Evolutionary conservation across 2,888 invertebrate genomes (phyloP), one percentile per base, ranked within the genome.

Genomic region (Drosophila multiciliata): DNA sequence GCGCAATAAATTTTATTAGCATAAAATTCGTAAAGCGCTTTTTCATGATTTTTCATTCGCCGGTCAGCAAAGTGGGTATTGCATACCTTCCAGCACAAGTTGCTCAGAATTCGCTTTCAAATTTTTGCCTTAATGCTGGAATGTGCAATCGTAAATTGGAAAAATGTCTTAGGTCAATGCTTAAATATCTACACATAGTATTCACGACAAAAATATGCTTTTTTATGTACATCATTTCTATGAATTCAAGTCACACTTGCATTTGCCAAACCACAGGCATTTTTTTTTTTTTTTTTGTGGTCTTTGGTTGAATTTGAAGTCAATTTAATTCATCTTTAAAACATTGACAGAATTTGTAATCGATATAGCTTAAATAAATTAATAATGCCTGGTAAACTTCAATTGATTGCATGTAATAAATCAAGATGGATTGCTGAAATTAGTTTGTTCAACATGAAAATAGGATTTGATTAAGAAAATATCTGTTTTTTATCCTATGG

Each of bases 1-100:
- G 12, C 40, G 78, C 66, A 62, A 69, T 73, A 77, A 67, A 84
- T 72, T 89, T 87, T 80, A 84, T 89, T 87, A 82, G 80, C 85
- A 82, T 73, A 73, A 78, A 80, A 82, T 82, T 80, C 74, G 64
- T 73, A 72, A 80, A 76, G 61, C 73, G 66, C 57, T 82, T 74
- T 53, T 75, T 58, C 36, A 45, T 68, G 78, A 55, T 73, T 79
- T 74, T 82, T 68, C 66, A 32, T 66, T 66, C 68, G 55, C 20
- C 33, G 78, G 83, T 67, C 80, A 80, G 63, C 60, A 60, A 48
- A 17, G 50, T 70, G 57, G 35, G 60, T 65, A 53, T 57, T 60
- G 38, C 64, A 75, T 66, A 58, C 67, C 62, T 66, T 42, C 29
- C 26, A 8, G 49, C 52, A 20, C 49, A 72, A 65, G 35, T 59